phyloP scores from a whole-genome alignment of 2,888 invertebrate species.

The Tachystola acroxantha region DNA sequence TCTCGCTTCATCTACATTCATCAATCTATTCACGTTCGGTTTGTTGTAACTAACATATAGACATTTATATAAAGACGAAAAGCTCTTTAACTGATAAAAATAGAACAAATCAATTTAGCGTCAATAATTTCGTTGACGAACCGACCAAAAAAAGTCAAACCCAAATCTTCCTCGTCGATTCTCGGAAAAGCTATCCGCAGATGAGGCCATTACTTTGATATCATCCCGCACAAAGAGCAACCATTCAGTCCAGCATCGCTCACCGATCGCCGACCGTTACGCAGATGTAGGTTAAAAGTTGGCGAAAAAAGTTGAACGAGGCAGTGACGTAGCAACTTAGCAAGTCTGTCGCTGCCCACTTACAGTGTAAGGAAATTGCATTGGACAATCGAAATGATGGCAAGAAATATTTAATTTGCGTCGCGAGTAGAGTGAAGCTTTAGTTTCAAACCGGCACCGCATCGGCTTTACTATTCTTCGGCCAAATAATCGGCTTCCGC shows the following conservation, averaged over 20 bases:
- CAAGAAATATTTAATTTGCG: conserved; percentile 59
- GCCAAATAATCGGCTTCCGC: too few relatives aligned
- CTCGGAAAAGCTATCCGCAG: not conserved
- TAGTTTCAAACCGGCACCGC: too few relatives aligned
- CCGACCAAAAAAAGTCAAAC: not conserved
- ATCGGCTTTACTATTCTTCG: too few relatives aligned
- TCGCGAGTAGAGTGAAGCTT: too few relatives aligned
- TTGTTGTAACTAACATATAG: too few relatives aligned
- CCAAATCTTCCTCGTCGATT: not conserved
- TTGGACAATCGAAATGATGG: conserved; percentile 37
- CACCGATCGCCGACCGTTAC: conserved; percentile 31
- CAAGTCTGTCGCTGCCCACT: conserved; percentile 13
- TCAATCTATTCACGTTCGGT: too few relatives aligned
- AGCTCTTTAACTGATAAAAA: too few relatives aligned
- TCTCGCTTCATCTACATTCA: too few relatives aligned
- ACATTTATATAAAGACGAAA: too few relatives aligned
- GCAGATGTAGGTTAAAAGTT: conserved; percentile 31
- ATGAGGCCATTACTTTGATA: not conserved
- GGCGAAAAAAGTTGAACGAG: conserved; percentile 23
- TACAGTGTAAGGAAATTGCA: conserved; percentile 37
- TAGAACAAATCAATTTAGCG: too few relatives aligned
- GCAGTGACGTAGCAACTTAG: conserved; percentile 27
- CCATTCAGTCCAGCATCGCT: conserved; percentile 3
- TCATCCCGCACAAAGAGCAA: not conserved
- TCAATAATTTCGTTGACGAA: too few relatives aligned